These are phyloP conservation scores for Lithobius niger DNA, from an alignment of 1,140 invertebrate species.

Conservation along the genomic window DNA sequence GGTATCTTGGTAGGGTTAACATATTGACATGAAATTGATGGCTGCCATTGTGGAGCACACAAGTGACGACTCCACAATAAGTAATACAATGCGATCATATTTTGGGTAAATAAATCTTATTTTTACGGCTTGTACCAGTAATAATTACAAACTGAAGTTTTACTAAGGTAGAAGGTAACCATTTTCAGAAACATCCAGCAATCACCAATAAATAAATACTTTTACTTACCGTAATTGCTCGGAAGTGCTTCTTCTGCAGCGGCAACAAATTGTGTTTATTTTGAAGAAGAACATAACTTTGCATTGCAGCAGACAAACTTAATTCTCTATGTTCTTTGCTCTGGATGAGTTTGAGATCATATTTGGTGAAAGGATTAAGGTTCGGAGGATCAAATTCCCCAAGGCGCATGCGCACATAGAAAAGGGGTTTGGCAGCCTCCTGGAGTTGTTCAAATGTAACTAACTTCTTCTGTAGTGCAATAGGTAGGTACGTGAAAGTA, in stretches of 20 bases:
- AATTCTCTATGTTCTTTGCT: constrained; percentile 21
- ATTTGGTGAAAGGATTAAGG: constrained; percentile 23
- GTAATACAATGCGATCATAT: no score
- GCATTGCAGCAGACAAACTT: constrained; percentile 21
- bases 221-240: constrained; percentile 15
- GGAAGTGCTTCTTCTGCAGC: background rate
- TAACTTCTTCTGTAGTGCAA: constrained; percentile 14
- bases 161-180: no score
- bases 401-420: constrained; percentile 29
- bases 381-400: constrained; percentile 29
- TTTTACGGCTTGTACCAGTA: no score
- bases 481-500: background rate
- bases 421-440: constrained; percentile 25
- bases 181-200: no score
- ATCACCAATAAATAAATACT: no score
- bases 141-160: no score
- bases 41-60: no score
- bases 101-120: no score
- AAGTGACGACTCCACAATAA: no score
- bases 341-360: constrained; percentile 20
- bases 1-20: no score
- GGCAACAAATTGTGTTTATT: constrained; percentile 22
- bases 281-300: constrained; percentile 27
- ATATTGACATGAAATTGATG: no score
- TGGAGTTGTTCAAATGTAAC: constrained; percentile 10